These are phyloP conservation scores for Octonoba sinensis DNA, from an alignment of 2,888 invertebrate species.

Conservation along the genomic window DNA sequence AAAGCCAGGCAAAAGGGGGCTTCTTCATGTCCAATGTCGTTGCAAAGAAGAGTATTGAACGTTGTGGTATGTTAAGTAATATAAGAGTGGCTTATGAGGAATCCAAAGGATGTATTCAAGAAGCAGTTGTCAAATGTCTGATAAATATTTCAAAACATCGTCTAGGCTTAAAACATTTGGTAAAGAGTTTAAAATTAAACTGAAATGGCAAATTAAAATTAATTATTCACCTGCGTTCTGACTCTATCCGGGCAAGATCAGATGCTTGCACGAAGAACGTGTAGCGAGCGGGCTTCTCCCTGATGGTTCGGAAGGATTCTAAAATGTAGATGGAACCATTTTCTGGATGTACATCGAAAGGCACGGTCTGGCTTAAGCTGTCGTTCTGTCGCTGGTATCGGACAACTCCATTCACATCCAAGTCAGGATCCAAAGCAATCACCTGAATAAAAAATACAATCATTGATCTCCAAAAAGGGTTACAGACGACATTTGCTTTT, in stretches of 20 bases:
- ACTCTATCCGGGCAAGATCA: conserved; percentile 72
- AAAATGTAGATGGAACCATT: conserved; percentile 68
- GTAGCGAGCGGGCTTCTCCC: conserved; percentile 66
- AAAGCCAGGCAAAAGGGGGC: too few species aligned
- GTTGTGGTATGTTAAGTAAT: too few species aligned
- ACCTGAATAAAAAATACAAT: conserved; percentile 72
- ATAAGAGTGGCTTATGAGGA: too few species aligned
- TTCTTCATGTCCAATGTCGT: too few species aligned
- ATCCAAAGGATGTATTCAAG: too few species aligned
- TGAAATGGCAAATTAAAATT: too few species aligned
- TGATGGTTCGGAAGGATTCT: conserved; percentile 73
- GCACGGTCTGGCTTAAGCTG: conserved; percentile 66
- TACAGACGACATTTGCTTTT: too few species aligned
- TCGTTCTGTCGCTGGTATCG: conserved; percentile 79
- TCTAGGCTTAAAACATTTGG: too few species aligned
- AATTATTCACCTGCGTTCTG: conserved; percentile 65
- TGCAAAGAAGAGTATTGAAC: too few species aligned
- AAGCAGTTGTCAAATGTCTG: too few species aligned
- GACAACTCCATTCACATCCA: conserved; percentile 83
- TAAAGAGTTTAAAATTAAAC: too few species aligned
- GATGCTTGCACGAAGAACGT: conserved; percentile 67
- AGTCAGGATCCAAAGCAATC: conserved; percentile 85
- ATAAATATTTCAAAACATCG: too few species aligned
- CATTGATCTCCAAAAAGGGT: background rate
- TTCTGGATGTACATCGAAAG: conserved; percentile 67